These are phyloP conservation scores for Psittacula cyanocephala DNA, from an alignment of 2,113 vertebrate genomes.

Conservation along the genomic window DNA sequence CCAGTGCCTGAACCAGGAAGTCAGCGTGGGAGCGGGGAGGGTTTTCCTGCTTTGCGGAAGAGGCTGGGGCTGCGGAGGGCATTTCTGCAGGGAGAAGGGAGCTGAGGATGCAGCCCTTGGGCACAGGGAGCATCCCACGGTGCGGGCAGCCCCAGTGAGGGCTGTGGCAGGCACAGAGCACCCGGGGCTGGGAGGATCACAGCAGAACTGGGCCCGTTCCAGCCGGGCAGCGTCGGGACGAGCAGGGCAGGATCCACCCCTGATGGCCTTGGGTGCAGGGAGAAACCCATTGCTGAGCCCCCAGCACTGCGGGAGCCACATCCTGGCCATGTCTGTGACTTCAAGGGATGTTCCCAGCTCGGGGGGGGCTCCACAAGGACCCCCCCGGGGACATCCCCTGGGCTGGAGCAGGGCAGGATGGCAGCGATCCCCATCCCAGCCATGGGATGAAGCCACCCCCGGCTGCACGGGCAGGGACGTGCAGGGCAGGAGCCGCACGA, in stretches of 20 bases:
- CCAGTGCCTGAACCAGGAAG: not conserved
- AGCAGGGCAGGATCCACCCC: not conserved
- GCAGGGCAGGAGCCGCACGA: not conserved
- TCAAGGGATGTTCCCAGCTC: not conserved
- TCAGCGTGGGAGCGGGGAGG: not conserved
- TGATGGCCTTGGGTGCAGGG: fast-evolving
- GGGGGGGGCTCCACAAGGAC: not conserved
- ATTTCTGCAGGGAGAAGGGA: not conserved
- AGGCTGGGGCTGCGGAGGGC: not conserved
- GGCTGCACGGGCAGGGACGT: not conserved
- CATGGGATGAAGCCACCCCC: not conserved
- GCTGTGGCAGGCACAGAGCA: not conserved
- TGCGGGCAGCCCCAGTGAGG: fast-evolving
- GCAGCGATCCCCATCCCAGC: not conserved
- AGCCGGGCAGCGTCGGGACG: not conserved
- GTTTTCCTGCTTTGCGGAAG: not conserved
- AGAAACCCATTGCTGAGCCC: not conserved
- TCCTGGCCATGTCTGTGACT: fast-evolving
- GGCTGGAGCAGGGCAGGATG: not conserved
- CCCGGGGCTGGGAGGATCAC: not conserved
- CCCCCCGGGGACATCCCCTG: not conserved
- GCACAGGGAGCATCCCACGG: fast-evolving
- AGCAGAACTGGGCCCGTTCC: not conserved
- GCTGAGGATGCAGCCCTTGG: fast-evolving
- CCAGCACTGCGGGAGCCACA: fast-evolving